Evolutionary conservation across 2,797 vertebrate species (phyloP).

Genomic region (Taeniopygia guttata): DNA sequence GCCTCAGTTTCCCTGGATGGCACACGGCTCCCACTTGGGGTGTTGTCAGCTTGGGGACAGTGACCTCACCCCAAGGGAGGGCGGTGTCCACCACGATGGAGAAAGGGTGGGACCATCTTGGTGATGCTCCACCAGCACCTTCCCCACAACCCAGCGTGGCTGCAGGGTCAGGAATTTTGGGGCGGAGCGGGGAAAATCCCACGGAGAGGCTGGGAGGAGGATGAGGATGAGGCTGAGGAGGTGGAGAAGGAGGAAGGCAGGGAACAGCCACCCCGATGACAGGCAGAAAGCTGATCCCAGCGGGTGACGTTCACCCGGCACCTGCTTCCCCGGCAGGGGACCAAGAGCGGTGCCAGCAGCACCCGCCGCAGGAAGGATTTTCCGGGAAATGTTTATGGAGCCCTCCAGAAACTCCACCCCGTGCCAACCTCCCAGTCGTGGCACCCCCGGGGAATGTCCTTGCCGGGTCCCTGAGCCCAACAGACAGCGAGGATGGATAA

Average conservation of each 20-base stretch:
- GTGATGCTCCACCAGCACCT: background rate
- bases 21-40: accelerated
- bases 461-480: background rate
- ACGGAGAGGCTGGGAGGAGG: background rate
- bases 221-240: background rate
- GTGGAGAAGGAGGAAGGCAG: background rate
- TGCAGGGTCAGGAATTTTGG: background rate
- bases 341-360: constrained; percentile 9
- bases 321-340: background rate
- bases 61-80: accelerated
- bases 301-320: background rate
- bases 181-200: accelerated
- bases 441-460: background rate
- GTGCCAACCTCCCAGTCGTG: background rate
- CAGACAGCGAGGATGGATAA: background rate
- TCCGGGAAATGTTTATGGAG: constrained; percentile 11
- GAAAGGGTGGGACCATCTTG: background rate
- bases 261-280: background rate
- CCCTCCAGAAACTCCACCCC: background rate
- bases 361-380: background rate
- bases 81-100: accelerated
- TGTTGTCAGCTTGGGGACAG: background rate
- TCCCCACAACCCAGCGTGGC: accelerated
- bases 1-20: constrained; percentile 9
- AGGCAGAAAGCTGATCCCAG: background rate